Evolutionary conservation across 2,888 invertebrate genomes (phyloP).

Genomic region (Pomacea canaliculata): DNA sequence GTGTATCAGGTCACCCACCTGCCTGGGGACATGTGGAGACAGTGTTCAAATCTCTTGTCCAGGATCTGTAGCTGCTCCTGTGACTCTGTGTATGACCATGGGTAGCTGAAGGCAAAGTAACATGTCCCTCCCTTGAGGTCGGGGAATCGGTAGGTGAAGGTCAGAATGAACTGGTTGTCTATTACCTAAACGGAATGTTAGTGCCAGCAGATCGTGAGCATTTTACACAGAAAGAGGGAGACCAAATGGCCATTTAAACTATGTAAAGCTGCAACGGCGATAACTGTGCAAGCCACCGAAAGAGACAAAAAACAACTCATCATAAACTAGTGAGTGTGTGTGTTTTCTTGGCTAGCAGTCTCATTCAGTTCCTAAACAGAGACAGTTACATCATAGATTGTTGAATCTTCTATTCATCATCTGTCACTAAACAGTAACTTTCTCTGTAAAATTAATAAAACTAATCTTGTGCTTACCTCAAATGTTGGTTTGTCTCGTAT

Average conservation of each 20-base stretch:
- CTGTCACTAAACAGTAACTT: too few relatives aligned
- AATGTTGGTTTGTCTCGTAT: constrained; percentile 84
- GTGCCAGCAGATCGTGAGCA: not conserved
- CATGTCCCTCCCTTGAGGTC: constrained; percentile 75
- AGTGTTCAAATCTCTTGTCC: constrained; percentile 72
- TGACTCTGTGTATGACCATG: constrained; percentile 86
- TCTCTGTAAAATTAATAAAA: too few relatives aligned
- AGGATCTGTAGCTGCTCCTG: constrained; percentile 81
- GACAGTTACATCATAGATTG: too few relatives aligned
- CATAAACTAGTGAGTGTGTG: too few relatives aligned
- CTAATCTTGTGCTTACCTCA: constrained; percentile 73
- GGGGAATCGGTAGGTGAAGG: constrained; percentile 76
- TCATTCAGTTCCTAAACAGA: too few relatives aligned
- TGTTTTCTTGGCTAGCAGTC: too few relatives aligned
- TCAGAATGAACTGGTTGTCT: constrained; percentile 67
- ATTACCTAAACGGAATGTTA: constrained; percentile 54
- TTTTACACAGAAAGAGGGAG: too few relatives aligned
- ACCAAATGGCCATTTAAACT: too few relatives aligned
- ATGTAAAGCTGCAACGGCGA: too few relatives aligned
- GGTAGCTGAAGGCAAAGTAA: constrained; percentile 93
- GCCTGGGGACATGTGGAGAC: constrained; percentile 46
- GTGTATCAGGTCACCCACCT: constrained; percentile 35
- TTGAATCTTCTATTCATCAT: too few relatives aligned
- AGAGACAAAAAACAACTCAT: too few relatives aligned
- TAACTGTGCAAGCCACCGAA: too few relatives aligned